Evolutionary conservation across 2,113 vertebrate species (phyloP).

Genomic region (Hemiprocne comata): DNA sequence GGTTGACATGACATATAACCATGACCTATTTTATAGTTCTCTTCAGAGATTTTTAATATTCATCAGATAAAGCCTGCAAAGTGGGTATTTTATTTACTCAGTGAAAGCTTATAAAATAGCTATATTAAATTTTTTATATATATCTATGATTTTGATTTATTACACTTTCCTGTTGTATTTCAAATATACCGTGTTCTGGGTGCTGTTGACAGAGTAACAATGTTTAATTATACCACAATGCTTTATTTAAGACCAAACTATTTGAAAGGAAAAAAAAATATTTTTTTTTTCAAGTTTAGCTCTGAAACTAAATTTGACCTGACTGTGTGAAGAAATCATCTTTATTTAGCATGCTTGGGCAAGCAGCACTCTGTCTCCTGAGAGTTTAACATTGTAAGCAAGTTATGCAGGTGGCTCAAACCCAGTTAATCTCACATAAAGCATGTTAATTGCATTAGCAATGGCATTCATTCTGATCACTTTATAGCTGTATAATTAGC

Average conservation of each 20-base stretch:
- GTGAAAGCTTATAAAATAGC: slow-evolving; percentile 37
- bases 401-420: slow-evolving; percentile 79
- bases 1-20: slow-evolving; percentile 6
- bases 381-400: slow-evolving; percentile 76
- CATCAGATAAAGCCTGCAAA: slow-evolving; percentile 27
- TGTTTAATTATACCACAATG: slow-evolving; percentile 24
- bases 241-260: neutral
- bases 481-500: slow-evolving; percentile 74
- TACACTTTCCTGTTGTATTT: neutral
- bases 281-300: neutral
- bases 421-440: slow-evolving; percentile 76
- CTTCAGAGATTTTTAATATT: slow-evolving; percentile 52
- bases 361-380: slow-evolving; percentile 52
- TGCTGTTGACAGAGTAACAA: slow-evolving; percentile 16
- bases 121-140: slow-evolving; percentile 27
- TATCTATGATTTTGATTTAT: slow-evolving; percentile 43
- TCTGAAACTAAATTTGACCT: slow-evolving; percentile 56
- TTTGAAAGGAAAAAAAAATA: slow-evolving; percentile 4
- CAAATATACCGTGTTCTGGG: slow-evolving; percentile 25
- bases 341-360: slow-evolving; percentile 49
- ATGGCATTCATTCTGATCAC: slow-evolving; percentile 66
- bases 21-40: slow-evolving; percentile 45
- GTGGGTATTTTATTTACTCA: slow-evolving; percentile 42
- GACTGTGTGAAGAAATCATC: slow-evolving; percentile 19
- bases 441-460: slow-evolving; percentile 79